A percentile compares a stretch with the other conserved stretches of the same genome.
phyloP scores from a whole-genome alignment of 2,797 vertebrate species.

The Emys orbicularis region DNA sequence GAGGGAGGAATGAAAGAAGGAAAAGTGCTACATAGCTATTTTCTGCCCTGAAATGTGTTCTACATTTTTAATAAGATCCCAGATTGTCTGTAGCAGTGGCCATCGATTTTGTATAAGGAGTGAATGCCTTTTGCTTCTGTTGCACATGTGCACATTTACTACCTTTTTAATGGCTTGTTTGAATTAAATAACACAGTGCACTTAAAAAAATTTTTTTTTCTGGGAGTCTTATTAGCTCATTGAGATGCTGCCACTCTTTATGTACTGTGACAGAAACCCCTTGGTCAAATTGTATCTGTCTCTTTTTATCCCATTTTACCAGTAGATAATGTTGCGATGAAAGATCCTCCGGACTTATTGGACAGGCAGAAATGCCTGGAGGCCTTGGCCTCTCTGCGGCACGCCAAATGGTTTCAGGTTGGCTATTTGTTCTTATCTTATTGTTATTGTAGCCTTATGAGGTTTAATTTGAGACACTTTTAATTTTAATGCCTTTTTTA shows the following conservation, averaged over 20 bases:
- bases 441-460: conserved; percentile 92
- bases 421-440: conserved; percentile 95
- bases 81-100: conserved; percentile 78
- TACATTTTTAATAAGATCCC: conserved; percentile 84
- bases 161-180: conserved; percentile 74
- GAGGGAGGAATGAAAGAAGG: neutral
- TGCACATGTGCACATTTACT: conserved; percentile 75
- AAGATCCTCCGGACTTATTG: conserved; percentile 96
- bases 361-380: conserved; percentile 99
- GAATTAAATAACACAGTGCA: conserved; percentile 76
- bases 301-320: conserved; percentile 94
- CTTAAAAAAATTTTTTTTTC: conserved; percentile 70
- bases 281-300: conserved; percentile 89
- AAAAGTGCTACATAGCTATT: conserved; percentile 78
- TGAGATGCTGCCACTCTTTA: conserved; percentile 80
- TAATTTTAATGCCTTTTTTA: conserved; percentile 69
- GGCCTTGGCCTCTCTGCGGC: conserved; percentile 99
- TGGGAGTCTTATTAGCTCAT: conserved; percentile 84
- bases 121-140: conserved; percentile 76
- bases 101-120: conserved; percentile 77
- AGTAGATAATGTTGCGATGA: conserved; percentile 96
- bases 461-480: conserved; percentile 77
- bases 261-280: conserved; percentile 81
- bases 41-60: conserved; percentile 78
- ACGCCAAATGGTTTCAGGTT: conserved; percentile 99